These are phyloP conservation scores for Pantherophis alleghaniensis DNA, from an alignment of 2,797 vertebrate species.

Conservation along the genomic window DNA sequence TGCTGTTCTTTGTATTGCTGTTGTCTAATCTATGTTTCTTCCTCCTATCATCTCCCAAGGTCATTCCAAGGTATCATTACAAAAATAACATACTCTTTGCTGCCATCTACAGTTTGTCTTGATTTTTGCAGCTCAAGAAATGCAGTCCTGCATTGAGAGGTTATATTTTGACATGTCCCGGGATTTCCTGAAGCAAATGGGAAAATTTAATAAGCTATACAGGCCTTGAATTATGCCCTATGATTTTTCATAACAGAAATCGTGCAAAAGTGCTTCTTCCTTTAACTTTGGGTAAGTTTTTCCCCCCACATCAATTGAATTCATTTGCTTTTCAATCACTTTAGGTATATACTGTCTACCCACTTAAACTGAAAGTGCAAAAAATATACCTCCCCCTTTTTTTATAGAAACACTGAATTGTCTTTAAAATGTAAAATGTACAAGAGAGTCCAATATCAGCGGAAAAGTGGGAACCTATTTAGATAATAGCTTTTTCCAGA, in stretches of 20 bases:
- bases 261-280: slow-evolving; percentile 1
- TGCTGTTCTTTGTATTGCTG: not conserved
- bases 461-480: not conserved
- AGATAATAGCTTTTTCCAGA: not conserved
- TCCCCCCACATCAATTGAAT: not conserved
- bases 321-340: not conserved
- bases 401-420: not conserved
- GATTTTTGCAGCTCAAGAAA: not conserved
- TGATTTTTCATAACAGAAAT: not conserved
- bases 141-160: not conserved
- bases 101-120: not conserved
- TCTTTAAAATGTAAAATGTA: slow-evolving; percentile 7
- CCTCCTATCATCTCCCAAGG: not conserved
- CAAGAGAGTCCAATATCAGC: not conserved
- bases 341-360: not conserved
- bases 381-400: not conserved
- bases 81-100: not conserved
- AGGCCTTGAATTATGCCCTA: not conserved
- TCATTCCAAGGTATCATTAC: not conserved
- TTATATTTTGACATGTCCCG: not conserved
- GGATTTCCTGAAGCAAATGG: not conserved
- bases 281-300: slow-evolving; percentile 9
- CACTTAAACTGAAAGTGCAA: not conserved
- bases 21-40: not conserved
- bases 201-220: not conserved